Base-by-base conservation (phyloP, 2,888 invertebrate species). In the Cephus spinipes region DNA sequence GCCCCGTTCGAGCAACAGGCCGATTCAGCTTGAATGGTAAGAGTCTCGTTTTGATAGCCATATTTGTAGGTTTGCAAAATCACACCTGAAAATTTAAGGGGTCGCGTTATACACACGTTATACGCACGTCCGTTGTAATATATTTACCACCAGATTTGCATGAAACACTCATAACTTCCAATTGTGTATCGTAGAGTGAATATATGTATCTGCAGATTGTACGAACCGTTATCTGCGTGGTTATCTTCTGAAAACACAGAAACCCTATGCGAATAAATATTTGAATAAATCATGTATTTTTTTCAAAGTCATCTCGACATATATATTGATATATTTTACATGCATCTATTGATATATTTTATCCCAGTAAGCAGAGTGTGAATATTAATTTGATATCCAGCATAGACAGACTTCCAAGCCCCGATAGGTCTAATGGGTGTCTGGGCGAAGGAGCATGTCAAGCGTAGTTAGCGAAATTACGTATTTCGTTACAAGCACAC, bases 391-490 rank as follows among this genome's bases (percentile, higher is more conserved):
- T 35, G 12, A 75, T 55, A 68, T 30, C 11, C 55, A 74, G 36
- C 31, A 55, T 2, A 6, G 23, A 55, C 15, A 55, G 55, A 55
- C 55, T 23, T 55, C 23, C 23, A 55, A 55, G 23, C 55, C 55
- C 9, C 9, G 23, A 9, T 55, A 23, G n/a, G 32, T 31, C 30
- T 71, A 71, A 71, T 71, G 71, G 15, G 6, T 4, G 31, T 71
- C 31, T 71, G 33, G 82, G 79, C 77, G 81, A 85, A 80, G 82
- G 79, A 77, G 81, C 74, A 78, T 83, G 82, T 83, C 84, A 82
- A 81, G 83, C 81, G 82, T 86, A 86, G 85, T 87, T 86, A 85
- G 82, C 78, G 76, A 84, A 85, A 87, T 86, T 86, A 81, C 79
- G 80, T 83, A 83, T 85, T 86, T 85, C 81, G 81, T 82, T 78